phyloP scores from a whole-genome alignment of 1,140 invertebrate species.

The Aphidius gifuensis region DNA sequence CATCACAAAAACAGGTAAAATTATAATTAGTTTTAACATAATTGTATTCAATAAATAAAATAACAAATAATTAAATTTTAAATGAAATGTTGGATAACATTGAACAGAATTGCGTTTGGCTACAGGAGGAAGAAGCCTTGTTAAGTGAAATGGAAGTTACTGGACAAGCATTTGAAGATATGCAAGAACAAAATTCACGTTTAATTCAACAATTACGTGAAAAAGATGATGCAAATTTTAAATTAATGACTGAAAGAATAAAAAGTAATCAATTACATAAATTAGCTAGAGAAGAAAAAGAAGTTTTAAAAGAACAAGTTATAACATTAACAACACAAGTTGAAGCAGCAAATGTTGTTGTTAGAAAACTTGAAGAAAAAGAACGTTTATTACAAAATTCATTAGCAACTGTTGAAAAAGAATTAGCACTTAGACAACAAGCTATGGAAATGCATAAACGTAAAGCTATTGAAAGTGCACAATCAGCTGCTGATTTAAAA shows the following conservation, averaged over 20 bases:
- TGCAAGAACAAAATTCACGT: slow-evolving; percentile 97
- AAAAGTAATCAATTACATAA: slow-evolving; percentile 97
- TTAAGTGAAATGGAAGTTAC: slow-evolving; percentile 99
- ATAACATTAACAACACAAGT: slow-evolving; percentile 86
- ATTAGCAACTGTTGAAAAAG: slow-evolving; percentile 91
- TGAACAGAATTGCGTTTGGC: slow-evolving; percentile 53
- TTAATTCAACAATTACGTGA: slow-evolving; percentile 94
- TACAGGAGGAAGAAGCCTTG: slow-evolving; percentile 92
- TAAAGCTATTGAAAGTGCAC: slow-evolving; percentile 92
- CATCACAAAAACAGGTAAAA: slow-evolving; percentile 76
- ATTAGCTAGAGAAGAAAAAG: slow-evolving; percentile 89
- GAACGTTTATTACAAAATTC: slow-evolving; percentile 91
- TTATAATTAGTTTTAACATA: slow-evolving; percentile 7
- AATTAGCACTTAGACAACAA: slow-evolving; percentile 83
- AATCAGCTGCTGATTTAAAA: slow-evolving; percentile 95
- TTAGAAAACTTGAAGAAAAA: slow-evolving; percentile 95
- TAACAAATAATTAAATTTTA: slow-evolving; percentile 15
- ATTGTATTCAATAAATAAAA: not conserved
- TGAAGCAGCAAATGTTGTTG: slow-evolving; percentile 92
- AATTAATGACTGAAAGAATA: slow-evolving; percentile 97
- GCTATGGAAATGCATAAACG: slow-evolving; percentile 97
- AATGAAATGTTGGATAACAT: slow-evolving; percentile 49
- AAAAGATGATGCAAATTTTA: slow-evolving; percentile 99
- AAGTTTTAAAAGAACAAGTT: slow-evolving; percentile 84
- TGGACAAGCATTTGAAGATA: slow-evolving; percentile 97